These are phyloP conservation scores for Limnephilus lunatus DNA, from an alignment of 2,888 invertebrate genomes.

Conservation along the genomic window DNA sequence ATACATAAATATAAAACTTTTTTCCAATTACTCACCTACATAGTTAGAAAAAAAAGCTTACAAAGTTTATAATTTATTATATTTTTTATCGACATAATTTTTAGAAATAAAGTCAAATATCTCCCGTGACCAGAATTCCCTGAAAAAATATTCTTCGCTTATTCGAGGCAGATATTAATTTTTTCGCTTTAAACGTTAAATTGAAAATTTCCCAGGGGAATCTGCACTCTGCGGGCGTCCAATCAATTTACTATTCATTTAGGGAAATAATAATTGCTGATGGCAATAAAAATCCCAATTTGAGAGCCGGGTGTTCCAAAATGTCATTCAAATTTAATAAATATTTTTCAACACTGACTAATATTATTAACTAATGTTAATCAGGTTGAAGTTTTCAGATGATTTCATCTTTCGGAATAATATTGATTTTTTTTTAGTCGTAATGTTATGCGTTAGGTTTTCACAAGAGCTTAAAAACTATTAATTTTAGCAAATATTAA, in stretches of 20 bases:
- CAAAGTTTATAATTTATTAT: too few species aligned
- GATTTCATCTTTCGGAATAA: too few species aligned
- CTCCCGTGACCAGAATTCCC: neutral
- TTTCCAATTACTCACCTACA: too few species aligned
- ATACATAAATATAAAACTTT: too few species aligned
- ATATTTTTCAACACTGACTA: too few species aligned
- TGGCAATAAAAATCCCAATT: neutral
- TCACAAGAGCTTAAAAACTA: too few species aligned
- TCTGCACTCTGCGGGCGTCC: neutral
- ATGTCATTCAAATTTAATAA: neutral
- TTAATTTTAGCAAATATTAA: too few species aligned
- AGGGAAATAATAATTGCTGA: constrained; percentile 26
- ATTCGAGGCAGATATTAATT: neutral
- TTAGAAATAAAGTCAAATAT: neutral
- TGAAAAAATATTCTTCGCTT: neutral
- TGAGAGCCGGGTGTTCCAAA: neutral
- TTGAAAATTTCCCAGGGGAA: constrained; percentile 19
- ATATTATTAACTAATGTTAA: too few species aligned
- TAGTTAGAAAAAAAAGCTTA: too few species aligned
- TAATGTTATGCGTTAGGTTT: too few species aligned
- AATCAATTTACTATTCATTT: neutral
- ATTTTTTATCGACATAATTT: neutral
- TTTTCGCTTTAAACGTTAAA: neutral
- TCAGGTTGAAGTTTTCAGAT: too few species aligned
- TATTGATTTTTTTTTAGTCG: too few species aligned